Evolutionary conservation across 2,888 invertebrate genomes (phyloP).

Genomic region (Acleris laterana): DNA sequence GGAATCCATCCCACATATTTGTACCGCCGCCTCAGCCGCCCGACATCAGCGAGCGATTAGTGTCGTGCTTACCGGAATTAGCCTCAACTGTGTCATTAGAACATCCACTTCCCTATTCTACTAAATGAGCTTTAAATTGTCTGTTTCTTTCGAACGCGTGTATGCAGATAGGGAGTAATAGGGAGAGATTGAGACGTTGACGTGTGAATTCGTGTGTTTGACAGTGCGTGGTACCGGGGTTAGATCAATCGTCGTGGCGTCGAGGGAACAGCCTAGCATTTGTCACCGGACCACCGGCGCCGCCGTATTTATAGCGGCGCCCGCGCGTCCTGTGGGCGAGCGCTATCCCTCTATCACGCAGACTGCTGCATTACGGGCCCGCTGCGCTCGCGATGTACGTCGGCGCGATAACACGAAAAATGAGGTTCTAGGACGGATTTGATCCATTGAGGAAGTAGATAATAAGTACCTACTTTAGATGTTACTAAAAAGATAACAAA

Average conservation of each 20-base stretch:
- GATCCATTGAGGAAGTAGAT: no score
- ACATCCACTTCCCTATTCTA: slow-evolving; percentile 66
- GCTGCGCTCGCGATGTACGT: slow-evolving; percentile 26
- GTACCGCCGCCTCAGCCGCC: slow-evolving; percentile 48
- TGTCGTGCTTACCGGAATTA: slow-evolving; percentile 69
- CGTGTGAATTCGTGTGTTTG: slow-evolving; percentile 48
- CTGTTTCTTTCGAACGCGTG: slow-evolving; percentile 34
- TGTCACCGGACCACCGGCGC: slow-evolving; percentile 83
- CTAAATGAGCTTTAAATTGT: slow-evolving; percentile 38
- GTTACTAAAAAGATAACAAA: no score
- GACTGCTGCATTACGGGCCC: slow-evolving; percentile 32
- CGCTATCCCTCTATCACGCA: slow-evolving; percentile 42
- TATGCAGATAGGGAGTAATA: slow-evolving; percentile 38
- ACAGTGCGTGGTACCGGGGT: slow-evolving; percentile 59
- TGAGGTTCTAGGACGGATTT: neutral
- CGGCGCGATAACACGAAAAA: slow-evolving; percentile 40
- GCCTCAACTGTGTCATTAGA: slow-evolving; percentile 68
- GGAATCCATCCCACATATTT: slow-evolving; percentile 58
- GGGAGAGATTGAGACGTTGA: slow-evolving; percentile 42
- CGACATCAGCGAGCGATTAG: slow-evolving; percentile 69
- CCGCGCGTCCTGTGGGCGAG: slow-evolving; percentile 71
- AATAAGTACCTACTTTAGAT: no score
- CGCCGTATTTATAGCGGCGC: slow-evolving; percentile 81
- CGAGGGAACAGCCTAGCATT: slow-evolving; percentile 74
- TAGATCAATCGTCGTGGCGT: slow-evolving; percentile 79